phyloP scores from a whole-genome alignment of 2,113 vertebrate genomes.

The Sebastes fasciatus region DNA sequence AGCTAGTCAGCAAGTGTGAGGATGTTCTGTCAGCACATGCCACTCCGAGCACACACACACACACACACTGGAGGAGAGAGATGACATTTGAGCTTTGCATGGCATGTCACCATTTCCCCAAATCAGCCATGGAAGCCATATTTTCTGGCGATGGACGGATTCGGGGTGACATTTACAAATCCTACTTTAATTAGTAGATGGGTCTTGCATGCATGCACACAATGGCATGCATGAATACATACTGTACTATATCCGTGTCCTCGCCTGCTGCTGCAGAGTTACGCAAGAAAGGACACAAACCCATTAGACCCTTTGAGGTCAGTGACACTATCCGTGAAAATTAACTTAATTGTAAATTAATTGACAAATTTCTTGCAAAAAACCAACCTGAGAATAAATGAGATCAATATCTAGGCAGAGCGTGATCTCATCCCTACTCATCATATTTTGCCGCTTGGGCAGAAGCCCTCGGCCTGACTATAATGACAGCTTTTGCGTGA shows the following conservation, averaged over 20 bases:
- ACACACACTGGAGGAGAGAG: constrained; percentile 38
- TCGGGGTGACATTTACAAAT: constrained; percentile 46
- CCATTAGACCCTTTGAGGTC: not conserved
- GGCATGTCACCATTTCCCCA: constrained; percentile 42
- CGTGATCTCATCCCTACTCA: not conserved
- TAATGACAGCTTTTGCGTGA: no score
- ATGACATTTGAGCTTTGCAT: constrained; percentile 64
- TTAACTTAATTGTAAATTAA: not conserved
- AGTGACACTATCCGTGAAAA: not conserved
- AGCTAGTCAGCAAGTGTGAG: constrained; percentile 62
- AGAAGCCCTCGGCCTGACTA: not conserved
- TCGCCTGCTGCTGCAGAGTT: constrained; percentile 18
- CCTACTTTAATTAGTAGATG: constrained; percentile 13
- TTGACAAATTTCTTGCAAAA: not conserved
- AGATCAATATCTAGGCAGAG: not conserved
- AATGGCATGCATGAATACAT: constrained; percentile 19
- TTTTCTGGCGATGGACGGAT: constrained; percentile 46
- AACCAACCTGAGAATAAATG: not conserved
- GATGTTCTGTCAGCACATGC: constrained; percentile 66
- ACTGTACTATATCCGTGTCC: constrained; percentile 8
- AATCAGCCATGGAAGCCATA: constrained; percentile 29
- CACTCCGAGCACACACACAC: constrained; percentile 25
- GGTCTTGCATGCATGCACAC: not conserved
- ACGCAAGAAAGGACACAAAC: constrained; percentile 29
- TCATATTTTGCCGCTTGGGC: not conserved